Conservation (phyloP, 2,113 vertebrate species). For the Chamaetylas fuelleborni region DNA sequence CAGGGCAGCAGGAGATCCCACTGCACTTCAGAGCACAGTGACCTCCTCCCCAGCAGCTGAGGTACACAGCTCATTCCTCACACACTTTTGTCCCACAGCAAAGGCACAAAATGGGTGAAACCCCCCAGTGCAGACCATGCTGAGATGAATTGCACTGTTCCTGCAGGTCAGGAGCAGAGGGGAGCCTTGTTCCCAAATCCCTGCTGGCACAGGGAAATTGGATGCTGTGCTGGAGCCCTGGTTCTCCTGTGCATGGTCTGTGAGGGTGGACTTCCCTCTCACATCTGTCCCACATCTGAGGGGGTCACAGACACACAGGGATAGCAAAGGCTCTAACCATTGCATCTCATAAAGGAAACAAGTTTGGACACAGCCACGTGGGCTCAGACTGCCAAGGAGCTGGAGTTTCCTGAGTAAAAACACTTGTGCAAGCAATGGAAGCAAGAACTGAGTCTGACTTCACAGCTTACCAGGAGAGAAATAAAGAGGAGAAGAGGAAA, state of each 20-base stretch:
- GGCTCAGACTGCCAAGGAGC: not conserved
- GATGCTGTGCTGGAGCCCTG: not conserved
- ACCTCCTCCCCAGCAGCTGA: not conserved
- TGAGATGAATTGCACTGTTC: fast-evolving
- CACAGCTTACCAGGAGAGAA: not conserved
- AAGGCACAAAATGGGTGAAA: not conserved
- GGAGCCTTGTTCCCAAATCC: not conserved
- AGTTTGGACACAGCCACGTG: not conserved
- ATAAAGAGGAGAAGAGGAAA: not conserved
- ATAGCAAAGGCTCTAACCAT: not conserved
- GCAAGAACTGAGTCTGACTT: not conserved
- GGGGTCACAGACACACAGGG: not conserved
- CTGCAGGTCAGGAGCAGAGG: not conserved
- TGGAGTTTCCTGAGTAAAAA: not conserved
- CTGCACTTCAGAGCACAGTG: fast-evolving
- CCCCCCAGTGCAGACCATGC: fast-evolving
- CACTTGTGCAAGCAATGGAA: constrained; percentile 14
- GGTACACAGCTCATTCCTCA: not conserved
- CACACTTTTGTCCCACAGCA: not conserved
- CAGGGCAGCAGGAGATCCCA: not conserved
- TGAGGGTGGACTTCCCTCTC: not conserved
- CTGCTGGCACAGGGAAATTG: not conserved
- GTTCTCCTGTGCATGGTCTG: not conserved
- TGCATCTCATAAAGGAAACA: not conserved
- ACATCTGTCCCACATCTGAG: not conserved